These are phyloP conservation scores for Podarcis raffonei DNA, from an alignment of 2,113 vertebrate species.

Conservation along the genomic window DNA sequence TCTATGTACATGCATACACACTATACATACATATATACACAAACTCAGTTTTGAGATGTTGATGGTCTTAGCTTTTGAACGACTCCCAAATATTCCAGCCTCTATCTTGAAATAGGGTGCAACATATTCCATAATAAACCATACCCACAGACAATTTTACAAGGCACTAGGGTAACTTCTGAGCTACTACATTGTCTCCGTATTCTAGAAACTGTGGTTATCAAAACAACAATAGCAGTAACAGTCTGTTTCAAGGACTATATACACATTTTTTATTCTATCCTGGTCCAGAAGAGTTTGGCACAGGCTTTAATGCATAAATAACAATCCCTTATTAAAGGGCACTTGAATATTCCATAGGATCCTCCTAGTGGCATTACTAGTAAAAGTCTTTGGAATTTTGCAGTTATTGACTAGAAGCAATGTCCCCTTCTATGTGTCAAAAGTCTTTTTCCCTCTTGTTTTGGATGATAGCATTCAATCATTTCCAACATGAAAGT, in stretches of 20 bases:
- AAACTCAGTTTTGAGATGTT: not conserved
- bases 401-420: slow-evolving; percentile 65
- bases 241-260: slow-evolving; percentile 39
- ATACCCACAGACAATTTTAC: not conserved
- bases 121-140: slow-evolving; percentile 10
- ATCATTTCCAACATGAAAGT: slow-evolving; percentile 43
- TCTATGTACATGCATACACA: slow-evolving; percentile 2
- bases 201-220: slow-evolving; percentile 43
- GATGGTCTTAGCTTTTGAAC: slow-evolving; percentile 7
- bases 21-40: slow-evolving; percentile 10
- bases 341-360: slow-evolving; percentile 46
- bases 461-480: slow-evolving; percentile 49
- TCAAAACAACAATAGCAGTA: slow-evolving; percentile 9
- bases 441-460: slow-evolving; percentile 41
- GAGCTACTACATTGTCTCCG: slow-evolving; percentile 33
- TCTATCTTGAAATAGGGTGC: not conserved
- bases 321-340: slow-evolving; percentile 53
- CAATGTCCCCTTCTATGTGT: slow-evolving; percentile 51
- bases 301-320: slow-evolving; percentile 63
- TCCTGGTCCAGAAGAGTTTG: slow-evolving; percentile 53
- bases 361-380: slow-evolving; percentile 54
- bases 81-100: not conserved
- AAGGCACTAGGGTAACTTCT: slow-evolving; percentile 26
- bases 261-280: slow-evolving; percentile 50
- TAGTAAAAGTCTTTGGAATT: slow-evolving; percentile 73